phyloP scores from a whole-genome alignment of 64 coral and sea anemone genomes.

The Hydrozoanthus tunicans region DNA sequence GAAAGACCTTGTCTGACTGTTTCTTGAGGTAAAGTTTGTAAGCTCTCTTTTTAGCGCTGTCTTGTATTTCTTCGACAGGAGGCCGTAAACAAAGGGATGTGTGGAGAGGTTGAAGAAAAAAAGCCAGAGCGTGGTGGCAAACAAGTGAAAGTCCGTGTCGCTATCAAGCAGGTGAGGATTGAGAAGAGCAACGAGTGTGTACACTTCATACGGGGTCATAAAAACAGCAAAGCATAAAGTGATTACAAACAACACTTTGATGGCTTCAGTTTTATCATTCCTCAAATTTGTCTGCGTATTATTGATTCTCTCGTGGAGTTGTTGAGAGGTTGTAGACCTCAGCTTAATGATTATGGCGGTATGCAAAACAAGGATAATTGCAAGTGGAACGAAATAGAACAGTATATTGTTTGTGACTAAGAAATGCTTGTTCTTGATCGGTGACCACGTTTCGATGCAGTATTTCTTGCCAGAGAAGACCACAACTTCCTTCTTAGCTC shows the following conservation, averaged over 20 bases:
- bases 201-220: conserved; percentile 29
- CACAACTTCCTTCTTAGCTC: not conserved
- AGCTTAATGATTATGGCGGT: conserved; percentile 13
- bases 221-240: conserved; percentile 34
- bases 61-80: conserved; percentile 54
- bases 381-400: conserved; percentile 15
- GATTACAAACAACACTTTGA: conserved; percentile 23
- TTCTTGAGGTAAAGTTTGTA: not conserved
- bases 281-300: not conserved
- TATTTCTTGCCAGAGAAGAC: not conserved
- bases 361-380: not conserved
- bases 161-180: not conserved
- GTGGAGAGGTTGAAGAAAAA: conserved; percentile 54
- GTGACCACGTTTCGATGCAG: conserved; percentile 26
- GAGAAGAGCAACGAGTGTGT: not conserved
- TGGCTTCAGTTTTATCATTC: not conserved
- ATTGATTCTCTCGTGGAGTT: not conserved
- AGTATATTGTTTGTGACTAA: conserved; percentile 5
- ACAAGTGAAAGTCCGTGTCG: conserved; percentile 26
- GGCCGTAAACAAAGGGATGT: conserved; percentile 38
- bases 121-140: conserved; percentile 8
- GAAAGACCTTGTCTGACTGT: not conserved
- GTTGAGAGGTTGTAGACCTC: not conserved
- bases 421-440: conserved; percentile 9
- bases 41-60: conserved; percentile 18